A percentile compares a stretch with the other conserved stretches of the same genome.
Evolutionary conservation across 2,113 vertebrate genomes (phyloP).

Genomic region (Apistogramma diplotaenia): DNA sequence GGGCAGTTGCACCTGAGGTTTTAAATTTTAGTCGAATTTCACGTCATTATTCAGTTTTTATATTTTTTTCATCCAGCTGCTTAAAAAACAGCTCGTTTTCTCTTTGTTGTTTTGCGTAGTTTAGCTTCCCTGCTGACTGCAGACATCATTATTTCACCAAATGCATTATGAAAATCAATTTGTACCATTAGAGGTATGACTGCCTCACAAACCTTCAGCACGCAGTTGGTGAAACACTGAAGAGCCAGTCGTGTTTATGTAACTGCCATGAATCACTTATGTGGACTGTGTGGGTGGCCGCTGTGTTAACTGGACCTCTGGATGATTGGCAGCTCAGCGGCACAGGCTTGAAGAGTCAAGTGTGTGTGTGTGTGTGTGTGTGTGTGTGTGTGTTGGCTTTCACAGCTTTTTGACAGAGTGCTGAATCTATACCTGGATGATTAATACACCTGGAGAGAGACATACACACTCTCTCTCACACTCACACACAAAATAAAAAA

Average conservation of each 20-base stretch:
- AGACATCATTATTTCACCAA: neutral
- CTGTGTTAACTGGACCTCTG: neutral
- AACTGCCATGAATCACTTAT: neutral
- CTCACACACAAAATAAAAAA: neutral
- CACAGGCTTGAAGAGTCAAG: neutral
- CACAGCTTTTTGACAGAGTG: neutral
- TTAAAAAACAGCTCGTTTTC: neutral
- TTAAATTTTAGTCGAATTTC: neutral
- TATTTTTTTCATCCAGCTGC: neutral
- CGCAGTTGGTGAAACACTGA: neutral
- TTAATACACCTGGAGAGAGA: slow-evolving; percentile 25
- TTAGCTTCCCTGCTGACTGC: neutral
- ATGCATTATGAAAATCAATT: neutral
- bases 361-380: neutral
- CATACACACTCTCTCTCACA: neutral
- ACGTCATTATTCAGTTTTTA: neutral
- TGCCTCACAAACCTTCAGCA: neutral
- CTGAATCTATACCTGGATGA: slow-evolving; percentile 35
- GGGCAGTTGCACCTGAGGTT: neutral
- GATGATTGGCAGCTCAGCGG: slow-evolving; percentile 16
- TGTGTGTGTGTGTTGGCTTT: neutral
- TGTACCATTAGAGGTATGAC: neutral
- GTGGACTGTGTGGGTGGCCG: neutral
- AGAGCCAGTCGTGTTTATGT: neutral
- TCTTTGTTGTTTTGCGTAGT: neutral